Evolutionary conservation across 2,888 invertebrate species (phyloP).

Genomic region (Chironomus riparius): DNA sequence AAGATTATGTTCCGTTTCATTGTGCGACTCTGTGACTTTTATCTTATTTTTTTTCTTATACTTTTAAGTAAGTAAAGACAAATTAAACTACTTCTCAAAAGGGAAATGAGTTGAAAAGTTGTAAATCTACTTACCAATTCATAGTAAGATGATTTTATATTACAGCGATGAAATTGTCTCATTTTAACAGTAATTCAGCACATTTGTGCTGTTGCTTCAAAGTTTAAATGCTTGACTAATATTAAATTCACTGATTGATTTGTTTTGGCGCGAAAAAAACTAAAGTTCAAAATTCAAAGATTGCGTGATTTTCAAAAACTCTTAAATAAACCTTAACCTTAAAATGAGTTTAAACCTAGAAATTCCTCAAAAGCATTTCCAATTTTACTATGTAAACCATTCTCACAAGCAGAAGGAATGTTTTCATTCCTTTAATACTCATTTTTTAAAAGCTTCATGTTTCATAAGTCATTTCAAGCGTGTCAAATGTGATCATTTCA

Average conservation of each 20-base stretch:
- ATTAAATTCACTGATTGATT: no score
- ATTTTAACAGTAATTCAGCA: no score
- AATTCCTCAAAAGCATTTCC: no score
- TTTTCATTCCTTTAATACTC: no score
- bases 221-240: background rate
- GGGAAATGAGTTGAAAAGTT: background rate
- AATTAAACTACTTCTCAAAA: no score
- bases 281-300: no score
- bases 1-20: background rate
- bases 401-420: no score
- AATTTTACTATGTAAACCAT: no score
- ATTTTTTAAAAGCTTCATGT: background rate
- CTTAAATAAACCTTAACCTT: background rate
- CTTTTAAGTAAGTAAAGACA: no score
- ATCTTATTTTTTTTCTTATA: background rate
- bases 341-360: background rate
- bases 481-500: constrained; percentile 10
- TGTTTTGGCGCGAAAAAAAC: no score
- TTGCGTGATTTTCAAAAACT: no score
- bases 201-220: background rate
- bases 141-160: background rate
- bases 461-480: background rate
- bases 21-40: background rate
- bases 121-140: background rate
- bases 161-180: no score